Evolutionary conservation across 1,140 invertebrate genomes (phyloP), one percentile per base, ranked within the genome.

Genomic region (Zaprionus ghesquierei): DNA sequence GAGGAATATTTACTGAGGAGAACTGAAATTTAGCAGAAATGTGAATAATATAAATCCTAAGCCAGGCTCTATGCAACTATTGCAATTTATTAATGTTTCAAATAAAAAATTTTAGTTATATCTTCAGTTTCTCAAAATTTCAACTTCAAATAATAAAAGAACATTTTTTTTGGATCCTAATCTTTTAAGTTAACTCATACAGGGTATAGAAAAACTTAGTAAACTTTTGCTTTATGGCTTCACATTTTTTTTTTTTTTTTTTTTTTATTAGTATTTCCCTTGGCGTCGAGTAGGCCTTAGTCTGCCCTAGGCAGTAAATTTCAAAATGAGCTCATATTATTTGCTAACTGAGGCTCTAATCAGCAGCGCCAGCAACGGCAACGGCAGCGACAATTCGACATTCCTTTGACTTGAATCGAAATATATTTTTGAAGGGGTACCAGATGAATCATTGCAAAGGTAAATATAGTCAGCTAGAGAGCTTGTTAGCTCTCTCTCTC

Each of bases 261-360:
- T 15, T 46, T 13, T 35, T n/a, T 46, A 3, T 59, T 71, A n/a
- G n/a, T n/a, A 41, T 51, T 66, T 66, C 53, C 44, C 35, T 50
- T 64, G 22, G 10, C 27, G 20, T 64, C 31, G 27, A 62, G 27
- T 54, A 27, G 50, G 35, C 20, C 59, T n/a, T n/a, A n/a, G n/a
- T n/a, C n/a, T n/a, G n/a, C n/a, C n/a, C n/a, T n/a, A 63, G 27
- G 9, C 18, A 49, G 29, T 56, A 50, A 70, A 35, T 54, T 53
- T 33, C 27, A 31, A 46, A 65, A 71, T 71, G 69, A 71, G 54
- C 69, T 71, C 69, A 72, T 72, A 35, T 59, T 51, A 31, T 59
- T 69, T 60, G 25, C 15, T 41, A 56, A 23, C 35, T 54, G 27
- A 9, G 60, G n/a, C n/a, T 50, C 60, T 70, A 70, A 70, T 64